Percentiles rank a stretch among this genome's conserved stretches.
Conservation (phyloP, 2,888 invertebrate species). For the Xylota sylvarum region DNA sequence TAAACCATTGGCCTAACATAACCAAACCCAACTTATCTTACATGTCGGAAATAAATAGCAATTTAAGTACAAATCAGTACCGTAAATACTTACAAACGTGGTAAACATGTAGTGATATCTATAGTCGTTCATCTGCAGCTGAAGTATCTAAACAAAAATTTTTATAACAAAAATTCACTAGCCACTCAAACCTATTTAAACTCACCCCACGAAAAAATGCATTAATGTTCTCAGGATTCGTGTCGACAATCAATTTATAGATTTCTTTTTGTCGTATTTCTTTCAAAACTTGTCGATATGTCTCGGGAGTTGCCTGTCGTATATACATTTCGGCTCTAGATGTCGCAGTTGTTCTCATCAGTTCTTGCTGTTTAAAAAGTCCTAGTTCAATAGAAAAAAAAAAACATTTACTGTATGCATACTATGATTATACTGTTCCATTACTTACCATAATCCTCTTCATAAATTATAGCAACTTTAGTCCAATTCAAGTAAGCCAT, state of each 20-base stretch:
- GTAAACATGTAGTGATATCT: constrained; percentile 98
- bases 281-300: constrained; percentile 88
- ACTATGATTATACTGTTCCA: neutral
- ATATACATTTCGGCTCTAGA: constrained; percentile 91
- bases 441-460: constrained; percentile 93
- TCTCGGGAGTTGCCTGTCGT: constrained; percentile 89
- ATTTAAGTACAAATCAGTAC: neutral
- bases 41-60: no score
- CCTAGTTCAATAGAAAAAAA: constrained; percentile 85
- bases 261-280: constrained; percentile 93
- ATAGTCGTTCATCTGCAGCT: constrained; percentile 98
- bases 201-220: constrained; percentile 95
- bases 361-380: constrained; percentile 93
- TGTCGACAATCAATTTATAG: constrained; percentile 95
- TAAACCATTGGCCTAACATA: no score
- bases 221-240: constrained; percentile 92
- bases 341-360: constrained; percentile 90
- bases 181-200: constrained; percentile 76
- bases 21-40: no score
- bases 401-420: neutral
- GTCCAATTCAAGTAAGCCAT: constrained; percentile 96
- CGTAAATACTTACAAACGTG: constrained; percentile 91
- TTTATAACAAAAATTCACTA: neutral
- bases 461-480: constrained; percentile 96
- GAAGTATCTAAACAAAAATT: constrained; percentile 90